A percentile compares a stretch with the other conserved stretches of the same genome.
phyloP scores from a whole-genome alignment of 2,113 vertebrate genomes.

The Tiliqua scincoides region DNA sequence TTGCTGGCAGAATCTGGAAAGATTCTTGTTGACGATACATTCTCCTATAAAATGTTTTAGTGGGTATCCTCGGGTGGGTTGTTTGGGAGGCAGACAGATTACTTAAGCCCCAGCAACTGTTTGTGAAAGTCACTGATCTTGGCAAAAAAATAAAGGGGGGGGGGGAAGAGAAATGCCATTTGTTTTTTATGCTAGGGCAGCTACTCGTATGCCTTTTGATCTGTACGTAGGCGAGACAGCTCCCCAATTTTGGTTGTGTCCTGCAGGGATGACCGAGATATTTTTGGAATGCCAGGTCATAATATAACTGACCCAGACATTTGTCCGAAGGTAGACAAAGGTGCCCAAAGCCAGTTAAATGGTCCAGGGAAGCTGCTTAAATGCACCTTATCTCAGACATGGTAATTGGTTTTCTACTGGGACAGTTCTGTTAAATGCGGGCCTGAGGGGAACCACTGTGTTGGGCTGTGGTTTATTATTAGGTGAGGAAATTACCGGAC shows the following conservation, averaged over 20 bases:
- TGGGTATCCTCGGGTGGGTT: slow-evolving; percentile 66
- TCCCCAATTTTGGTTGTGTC: not conserved
- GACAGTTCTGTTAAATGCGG: slow-evolving; percentile 60
- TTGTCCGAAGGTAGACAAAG: slow-evolving; percentile 19
- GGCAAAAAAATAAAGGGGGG: slow-evolving; percentile 50
- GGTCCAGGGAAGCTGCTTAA: slow-evolving; percentile 35
- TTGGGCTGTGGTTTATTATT: slow-evolving; percentile 82
- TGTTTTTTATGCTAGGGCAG: slow-evolving; percentile 26
- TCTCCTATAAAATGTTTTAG: slow-evolving; percentile 69
- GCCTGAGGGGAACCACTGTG: slow-evolving; percentile 68
- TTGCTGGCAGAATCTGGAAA: slow-evolving; percentile 63
- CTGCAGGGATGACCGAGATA: not conserved
- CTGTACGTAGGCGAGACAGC: slow-evolving; percentile 6
- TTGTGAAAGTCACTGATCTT: slow-evolving; percentile 49
- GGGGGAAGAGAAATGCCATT: no score
- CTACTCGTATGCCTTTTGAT: slow-evolving; percentile 15
- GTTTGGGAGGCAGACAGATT: slow-evolving; percentile 65
- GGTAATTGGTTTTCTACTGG: slow-evolving; percentile 66
- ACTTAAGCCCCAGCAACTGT: slow-evolving; percentile 59
- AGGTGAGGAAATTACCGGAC: slow-evolving; percentile 88
- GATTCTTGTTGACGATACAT: slow-evolving; percentile 62
- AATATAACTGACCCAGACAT: not conserved
- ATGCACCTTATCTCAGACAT: slow-evolving; percentile 19
- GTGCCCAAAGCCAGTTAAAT: slow-evolving; percentile 10
- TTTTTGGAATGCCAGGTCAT: slow-evolving; percentile 17